phyloP scores from a whole-genome alignment of 2,113 vertebrate species.

The Limnothrissa miodon region DNA sequence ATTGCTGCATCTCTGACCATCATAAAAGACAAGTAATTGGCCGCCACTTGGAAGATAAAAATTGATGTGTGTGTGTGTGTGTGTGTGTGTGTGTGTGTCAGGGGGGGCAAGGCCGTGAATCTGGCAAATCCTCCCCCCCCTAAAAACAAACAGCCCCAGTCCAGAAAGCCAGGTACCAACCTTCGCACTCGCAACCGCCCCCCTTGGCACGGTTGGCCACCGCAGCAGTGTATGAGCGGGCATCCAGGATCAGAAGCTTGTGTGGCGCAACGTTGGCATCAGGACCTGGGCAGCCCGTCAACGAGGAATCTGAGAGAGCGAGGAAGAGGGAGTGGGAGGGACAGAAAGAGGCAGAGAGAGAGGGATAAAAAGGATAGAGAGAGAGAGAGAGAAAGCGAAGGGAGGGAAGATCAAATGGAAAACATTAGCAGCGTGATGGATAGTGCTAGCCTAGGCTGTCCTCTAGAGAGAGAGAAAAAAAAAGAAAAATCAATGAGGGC shows the following conservation, averaged over 20 bases:
- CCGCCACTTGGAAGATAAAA: background rate
- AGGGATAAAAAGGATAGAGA: background rate
- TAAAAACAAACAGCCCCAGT: background rate
- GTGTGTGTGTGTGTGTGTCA: no score
- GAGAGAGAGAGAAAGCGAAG: background rate
- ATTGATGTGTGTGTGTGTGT: no score
- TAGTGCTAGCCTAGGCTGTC: background rate
- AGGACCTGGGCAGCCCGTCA: conserved; percentile 80
- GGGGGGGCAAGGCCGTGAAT: background rate
- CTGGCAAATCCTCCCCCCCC: background rate
- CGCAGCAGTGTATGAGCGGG: conserved; percentile 93
- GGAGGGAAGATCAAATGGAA: background rate
- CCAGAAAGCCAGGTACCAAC: conserved; percentile 58
- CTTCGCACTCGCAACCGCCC: conserved; percentile 97
- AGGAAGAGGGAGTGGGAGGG: conserved; percentile 17
- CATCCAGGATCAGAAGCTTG: conserved; percentile 95
- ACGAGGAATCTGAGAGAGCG: conserved; percentile 81
- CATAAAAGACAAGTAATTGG: background rate
- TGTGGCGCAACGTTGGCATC: conserved; percentile 80
- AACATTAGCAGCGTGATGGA: conserved; percentile 2
- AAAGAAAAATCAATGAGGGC: background rate
- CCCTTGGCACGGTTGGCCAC: conserved; percentile 99
- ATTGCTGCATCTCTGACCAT: background rate
- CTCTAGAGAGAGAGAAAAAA: no score
- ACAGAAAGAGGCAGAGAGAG: background rate